Evolutionary conservation across 2,797 vertebrate genomes (phyloP).

Genomic region (Echeneis naucrates): DNA sequence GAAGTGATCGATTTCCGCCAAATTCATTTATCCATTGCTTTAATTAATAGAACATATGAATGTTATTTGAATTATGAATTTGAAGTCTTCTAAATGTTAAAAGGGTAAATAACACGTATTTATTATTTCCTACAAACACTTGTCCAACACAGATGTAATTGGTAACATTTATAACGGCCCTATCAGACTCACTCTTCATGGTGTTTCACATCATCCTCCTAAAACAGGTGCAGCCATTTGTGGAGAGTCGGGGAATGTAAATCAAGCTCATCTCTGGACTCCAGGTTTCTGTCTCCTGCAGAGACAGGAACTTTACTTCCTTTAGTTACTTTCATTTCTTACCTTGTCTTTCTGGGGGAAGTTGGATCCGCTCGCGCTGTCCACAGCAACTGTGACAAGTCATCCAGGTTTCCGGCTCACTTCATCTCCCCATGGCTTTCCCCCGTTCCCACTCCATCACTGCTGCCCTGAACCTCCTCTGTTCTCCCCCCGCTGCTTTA

Average conservation of each 20-base stretch:
- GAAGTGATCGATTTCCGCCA: no score
- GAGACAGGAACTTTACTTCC: not conserved
- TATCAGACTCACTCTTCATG: not conserved
- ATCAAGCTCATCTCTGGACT: not conserved
- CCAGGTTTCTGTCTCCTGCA: not conserved
- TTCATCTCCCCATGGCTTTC: slow-evolving; percentile 22
- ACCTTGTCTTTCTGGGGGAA: not conserved
- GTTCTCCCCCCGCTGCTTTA: slow-evolving; percentile 44
- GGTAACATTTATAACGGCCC: not conserved
- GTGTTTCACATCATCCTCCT: not conserved
- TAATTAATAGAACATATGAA: no score
- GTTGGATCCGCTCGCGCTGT: not conserved
- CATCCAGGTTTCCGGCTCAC: not conserved
- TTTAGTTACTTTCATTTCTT: slow-evolving; percentile 5
- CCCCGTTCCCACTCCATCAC: slow-evolving; percentile 31
- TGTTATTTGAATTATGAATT: no score
- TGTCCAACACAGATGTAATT: not conserved
- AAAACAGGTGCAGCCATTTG: not conserved
- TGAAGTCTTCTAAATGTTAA: not conserved
- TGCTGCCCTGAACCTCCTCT: slow-evolving; percentile 27
- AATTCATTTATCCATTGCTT: slow-evolving; percentile 19
- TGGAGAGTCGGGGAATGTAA: not conserved
- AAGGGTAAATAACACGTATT: not conserved
- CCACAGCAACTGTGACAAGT: slow-evolving; percentile 20
- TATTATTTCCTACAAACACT: not conserved